These are phyloP conservation scores for Polyploca ridens DNA, from an alignment of 2,888 invertebrate genomes.

Conservation along the genomic window DNA sequence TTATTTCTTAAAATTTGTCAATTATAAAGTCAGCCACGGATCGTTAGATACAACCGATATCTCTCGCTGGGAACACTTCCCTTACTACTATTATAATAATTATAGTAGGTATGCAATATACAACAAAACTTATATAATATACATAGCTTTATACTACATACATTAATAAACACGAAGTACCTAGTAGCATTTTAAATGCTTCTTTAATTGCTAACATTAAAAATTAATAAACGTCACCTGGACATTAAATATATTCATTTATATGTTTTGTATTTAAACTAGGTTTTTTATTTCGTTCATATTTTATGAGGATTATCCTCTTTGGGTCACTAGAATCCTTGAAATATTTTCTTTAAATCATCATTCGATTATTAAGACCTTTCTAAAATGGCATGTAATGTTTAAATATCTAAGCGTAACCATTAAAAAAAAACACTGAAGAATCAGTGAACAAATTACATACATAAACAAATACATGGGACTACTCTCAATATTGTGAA, in stretches of 20 bases:
- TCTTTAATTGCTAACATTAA: conserved; percentile 21
- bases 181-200: conserved; percentile 50
- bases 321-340: neutral
- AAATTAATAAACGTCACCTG: conserved; percentile 19
- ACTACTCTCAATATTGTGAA: neutral
- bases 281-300: conserved; percentile 3
- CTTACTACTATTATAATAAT: conserved; percentile 23
- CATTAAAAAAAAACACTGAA: neutral
- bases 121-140: conserved; percentile 51
- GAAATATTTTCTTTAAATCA: neutral
- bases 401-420: neutral
- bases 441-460: neutral
- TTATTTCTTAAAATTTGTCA: conserved; percentile 81
- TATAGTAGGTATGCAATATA: conserved; percentile 54
- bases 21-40: conserved; percentile 59
- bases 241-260: conserved; percentile 13
- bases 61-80: conserved; percentile 41
- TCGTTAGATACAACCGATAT: conserved; percentile 57
- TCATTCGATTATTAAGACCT: neutral
- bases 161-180: conserved; percentile 42
- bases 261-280: neutral
- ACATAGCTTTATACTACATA: conserved; percentile 38
- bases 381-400: neutral
- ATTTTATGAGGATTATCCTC: neutral
- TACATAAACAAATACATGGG: neutral